Base-by-base conservation (phyloP, 2,888 invertebrate species). In the Trichacis sp. region DNA sequence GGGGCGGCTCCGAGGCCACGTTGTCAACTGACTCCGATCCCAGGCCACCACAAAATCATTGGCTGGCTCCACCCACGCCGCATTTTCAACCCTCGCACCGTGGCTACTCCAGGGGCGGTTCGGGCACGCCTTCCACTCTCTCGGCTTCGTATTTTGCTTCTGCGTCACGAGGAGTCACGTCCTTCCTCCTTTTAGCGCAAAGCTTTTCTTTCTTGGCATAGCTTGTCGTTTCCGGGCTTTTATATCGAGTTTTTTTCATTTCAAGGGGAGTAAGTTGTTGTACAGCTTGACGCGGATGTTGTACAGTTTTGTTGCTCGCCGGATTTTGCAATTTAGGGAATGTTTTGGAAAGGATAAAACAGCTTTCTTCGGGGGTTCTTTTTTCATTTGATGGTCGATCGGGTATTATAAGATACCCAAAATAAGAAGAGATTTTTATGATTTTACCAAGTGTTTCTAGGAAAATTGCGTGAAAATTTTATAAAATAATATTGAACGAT, bases 1-100 rank as follows among this genome's bases (percentile, higher is more conserved):
- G 75, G 75, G 81, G 80, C 77, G 81, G 78, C 74, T 69, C 80
- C 74, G 70, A 76, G 75, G 79, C 80, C 77, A 80, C 75, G 77
- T 80, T 81, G 80, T 81, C 81, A 79, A 78, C 74, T 74, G 74
- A 76, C 73, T 73, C 70, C 66, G 59, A 57, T 53, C 57, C 62
- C 43, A 57, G 65, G 73, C 74, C 74, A 75, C 77, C 77, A 77
- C 71, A 72, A 74, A 77, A 78, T 78, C 78, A 81, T 81, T 81
- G 81, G 81, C 71, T 72, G 78, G 74, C 76, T 78, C 77, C 79
- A 75, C 79, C 80, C 78, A 70, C 72, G 56, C 52, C 72, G 56
- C 52, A 8, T 24, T 24, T 24, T 24, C 24, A 8, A 57, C 60
- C 60, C 46, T 57, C 53, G 30, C 19, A 2, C 29, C 12, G 29